phyloP scores from a whole-genome alignment of 2,113 vertebrate species.

The Petromus typicus region DNA sequence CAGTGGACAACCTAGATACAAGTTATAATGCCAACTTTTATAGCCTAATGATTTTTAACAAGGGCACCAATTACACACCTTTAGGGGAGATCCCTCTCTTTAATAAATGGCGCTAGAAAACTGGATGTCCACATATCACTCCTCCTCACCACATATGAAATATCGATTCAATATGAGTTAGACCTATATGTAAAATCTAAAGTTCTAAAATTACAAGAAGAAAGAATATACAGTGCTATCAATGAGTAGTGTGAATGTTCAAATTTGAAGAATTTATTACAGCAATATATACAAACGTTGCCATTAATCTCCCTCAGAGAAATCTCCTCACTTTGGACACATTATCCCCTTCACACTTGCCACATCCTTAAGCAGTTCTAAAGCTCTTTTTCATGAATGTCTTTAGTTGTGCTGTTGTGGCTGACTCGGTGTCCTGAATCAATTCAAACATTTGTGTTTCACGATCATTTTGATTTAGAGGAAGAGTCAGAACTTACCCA shows the following conservation, averaged over 20 bases:
- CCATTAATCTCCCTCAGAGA: neutral
- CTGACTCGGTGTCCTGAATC: no score
- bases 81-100: neutral
- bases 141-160: neutral
- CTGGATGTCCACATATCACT: neutral
- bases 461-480: no score
- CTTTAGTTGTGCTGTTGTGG: neutral
- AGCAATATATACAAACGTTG: neutral
- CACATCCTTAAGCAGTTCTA: neutral
- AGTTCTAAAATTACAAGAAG: neutral
- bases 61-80: no score
- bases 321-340: neutral
- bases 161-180: neutral
- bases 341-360: neutral
- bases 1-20: neutral
- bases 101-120: neutral
- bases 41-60: neutral
- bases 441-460: no score
- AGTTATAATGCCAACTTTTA: neutral
- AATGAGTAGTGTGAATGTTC: neutral
- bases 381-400: neutral
- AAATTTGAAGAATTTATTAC: neutral
- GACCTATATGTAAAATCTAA: neutral
- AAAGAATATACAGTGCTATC: neutral
- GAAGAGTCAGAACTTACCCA: no score